Base-by-base conservation (phyloP, 2,113 vertebrate species). In the Catharus fuscescens region DNA sequence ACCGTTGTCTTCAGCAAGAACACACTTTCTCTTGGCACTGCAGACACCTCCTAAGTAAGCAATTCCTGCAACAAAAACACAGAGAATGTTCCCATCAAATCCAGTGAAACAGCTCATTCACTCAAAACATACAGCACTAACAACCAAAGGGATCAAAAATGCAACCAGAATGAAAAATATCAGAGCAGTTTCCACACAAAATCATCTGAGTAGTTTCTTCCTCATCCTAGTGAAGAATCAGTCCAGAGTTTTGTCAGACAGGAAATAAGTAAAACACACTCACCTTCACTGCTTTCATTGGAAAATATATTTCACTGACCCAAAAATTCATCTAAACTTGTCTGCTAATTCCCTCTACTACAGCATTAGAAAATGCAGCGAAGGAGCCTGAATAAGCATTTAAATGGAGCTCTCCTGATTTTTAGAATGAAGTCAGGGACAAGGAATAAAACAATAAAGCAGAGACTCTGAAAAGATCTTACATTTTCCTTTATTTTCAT, bases 31-130 rank as follows among this genome's bases (percentile, higher is more conserved):
- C 95, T 98, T 99, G 72, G 98, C 94, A 67, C 99, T 99, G 98
- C 99, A 99, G 64, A 98, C 98, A 19, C 99, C 99, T 42, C 99
- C 99, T 80, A 99, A 98, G 95, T 99, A 99, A 86, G 99, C 99
- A 57, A 99, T 99, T 91, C 99, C 99, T 99, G 95, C 61, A 97
- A 94, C 54, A 94, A 44, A 92, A 92, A 92, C 44, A 97, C 42
- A 95, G 90, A 97, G 79, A 91, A 92, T 24, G 53, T 24, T 79
- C 85, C 70, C 92, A 95, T 97, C 65, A 96, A 89, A 79, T 74
- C 4, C 13, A 36, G 28, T 26, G 54, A 53, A 93, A 36, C 59
- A 60, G 52, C 25, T 81, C 40, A 38, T 38, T 45, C 40, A 40
- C 29, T 81, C 65, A 56, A 78, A 86, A 36, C 24, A 47, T 2